A percentile compares a stretch with the other conserved stretches of the same genome.
Evolutionary conservation across 2,888 invertebrate genomes (phyloP).

Genomic region (Himalopsyche kuldschensis): DNA sequence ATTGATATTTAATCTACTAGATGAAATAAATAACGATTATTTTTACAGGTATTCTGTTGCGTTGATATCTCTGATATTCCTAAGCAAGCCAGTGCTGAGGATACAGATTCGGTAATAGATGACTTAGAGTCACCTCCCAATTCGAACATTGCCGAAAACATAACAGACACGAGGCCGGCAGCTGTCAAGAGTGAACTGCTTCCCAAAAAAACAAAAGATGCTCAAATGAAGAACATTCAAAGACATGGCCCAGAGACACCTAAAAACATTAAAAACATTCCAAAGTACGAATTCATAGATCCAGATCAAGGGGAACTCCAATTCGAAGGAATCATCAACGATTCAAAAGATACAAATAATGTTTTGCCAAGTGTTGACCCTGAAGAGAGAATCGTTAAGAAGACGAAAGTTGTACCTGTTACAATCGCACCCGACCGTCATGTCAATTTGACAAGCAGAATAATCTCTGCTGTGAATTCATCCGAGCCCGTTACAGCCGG

Average conservation of each 20-base stretch:
- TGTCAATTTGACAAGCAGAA: neutral
- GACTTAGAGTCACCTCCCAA: slow-evolving; percentile 18
- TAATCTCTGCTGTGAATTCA: neutral
- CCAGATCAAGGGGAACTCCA: slow-evolving; percentile 21
- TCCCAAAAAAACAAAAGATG: slow-evolving; percentile 7
- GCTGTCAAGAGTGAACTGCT: neutral
- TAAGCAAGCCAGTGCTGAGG: slow-evolving; percentile 24
- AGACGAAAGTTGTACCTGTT: slow-evolving; percentile 17
- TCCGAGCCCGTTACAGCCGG: neutral
- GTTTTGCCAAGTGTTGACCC: slow-evolving; percentile 19
- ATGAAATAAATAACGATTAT: neutral
- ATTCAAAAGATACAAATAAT: slow-evolving; percentile 34
- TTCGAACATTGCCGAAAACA: slow-evolving; percentile 10
- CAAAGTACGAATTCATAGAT: slow-evolving; percentile 7
- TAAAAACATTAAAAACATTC: slow-evolving; percentile 24
- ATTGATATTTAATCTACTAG: too few relatives aligned
- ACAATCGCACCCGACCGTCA: neutral
- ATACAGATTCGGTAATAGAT: neutral
- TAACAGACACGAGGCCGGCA: neutral
- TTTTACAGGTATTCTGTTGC: slow-evolving; percentile 34
- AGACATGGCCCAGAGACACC: slow-evolving; percentile 18
- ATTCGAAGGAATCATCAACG: slow-evolving; percentile 18
- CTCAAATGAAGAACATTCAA: neutral
- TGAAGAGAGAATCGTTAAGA: slow-evolving; percentile 9
- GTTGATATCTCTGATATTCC: neutral